Evolutionary conservation across 2,888 invertebrate genomes (phyloP).

Genomic region (Cyrtodaria siliqua): DNA sequence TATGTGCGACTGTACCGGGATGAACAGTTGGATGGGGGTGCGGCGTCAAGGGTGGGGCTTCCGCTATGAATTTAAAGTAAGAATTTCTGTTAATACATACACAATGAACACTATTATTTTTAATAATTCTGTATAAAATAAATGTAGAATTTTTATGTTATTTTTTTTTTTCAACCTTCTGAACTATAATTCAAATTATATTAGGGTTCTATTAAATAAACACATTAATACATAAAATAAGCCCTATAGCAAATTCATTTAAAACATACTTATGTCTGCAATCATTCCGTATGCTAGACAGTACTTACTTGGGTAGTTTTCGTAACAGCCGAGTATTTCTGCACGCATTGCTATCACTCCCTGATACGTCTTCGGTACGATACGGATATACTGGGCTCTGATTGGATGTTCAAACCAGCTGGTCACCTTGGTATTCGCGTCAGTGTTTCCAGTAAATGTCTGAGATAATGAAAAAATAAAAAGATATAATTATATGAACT

Average conservation of each 20-base stretch:
- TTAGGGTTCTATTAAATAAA: background rate
- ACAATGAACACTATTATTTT: too few relatives aligned
- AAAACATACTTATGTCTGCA: background rate
- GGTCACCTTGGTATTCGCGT: slow-evolving; percentile 88
- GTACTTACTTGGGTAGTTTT: slow-evolving; percentile 68
- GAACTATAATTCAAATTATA: too few relatives aligned
- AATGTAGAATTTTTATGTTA: too few relatives aligned
- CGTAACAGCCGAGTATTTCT: slow-evolving; percentile 91
- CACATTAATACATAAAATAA: background rate
- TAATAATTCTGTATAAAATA: too few relatives aligned
- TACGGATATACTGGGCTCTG: slow-evolving; percentile 91
- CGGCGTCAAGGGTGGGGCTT: too few relatives aligned
- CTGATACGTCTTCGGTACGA: slow-evolving; percentile 93
- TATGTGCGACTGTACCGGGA: too few relatives aligned
- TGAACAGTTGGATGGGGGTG: too few relatives aligned
- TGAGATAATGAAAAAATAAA: slow-evolving; percentile 70
- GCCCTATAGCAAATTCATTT: too few relatives aligned
- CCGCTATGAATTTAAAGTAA: too few relatives aligned
- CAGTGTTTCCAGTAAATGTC: slow-evolving; percentile 92
- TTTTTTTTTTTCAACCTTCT: too few relatives aligned
- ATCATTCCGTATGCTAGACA: background rate
- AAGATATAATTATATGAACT: background rate
- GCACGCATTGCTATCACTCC: slow-evolving; percentile 91
- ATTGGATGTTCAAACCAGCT: slow-evolving; percentile 91
- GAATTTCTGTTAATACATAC: too few relatives aligned